These are phyloP conservation scores for Malurus melanocephalus DNA, from an alignment of 2,113 vertebrate species.

Conservation along the genomic window DNA sequence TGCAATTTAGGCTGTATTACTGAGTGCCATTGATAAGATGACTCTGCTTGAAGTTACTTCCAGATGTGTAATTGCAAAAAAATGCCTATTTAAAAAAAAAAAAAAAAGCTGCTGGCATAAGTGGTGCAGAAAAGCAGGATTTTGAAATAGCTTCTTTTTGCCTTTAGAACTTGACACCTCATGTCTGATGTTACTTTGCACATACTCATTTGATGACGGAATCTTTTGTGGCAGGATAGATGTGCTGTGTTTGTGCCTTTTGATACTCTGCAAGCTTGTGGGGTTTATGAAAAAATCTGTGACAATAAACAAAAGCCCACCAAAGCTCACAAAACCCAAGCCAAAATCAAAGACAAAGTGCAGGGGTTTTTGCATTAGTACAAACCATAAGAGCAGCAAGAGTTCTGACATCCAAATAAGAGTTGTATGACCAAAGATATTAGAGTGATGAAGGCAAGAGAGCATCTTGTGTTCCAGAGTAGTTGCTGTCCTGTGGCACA, in stretches of 20 bases:
- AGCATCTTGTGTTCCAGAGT: not conserved
- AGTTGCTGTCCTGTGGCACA: not conserved
- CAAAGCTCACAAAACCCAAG: not conserved
- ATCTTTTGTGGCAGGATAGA: not conserved
- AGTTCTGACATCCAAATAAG: not conserved
- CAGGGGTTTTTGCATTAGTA: not conserved
- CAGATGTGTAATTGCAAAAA: not conserved
- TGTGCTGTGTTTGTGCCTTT: not conserved
- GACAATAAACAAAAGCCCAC: not conserved
- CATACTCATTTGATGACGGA: fast-evolving
- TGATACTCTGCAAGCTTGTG: not conserved
- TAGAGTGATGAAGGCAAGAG: not conserved
- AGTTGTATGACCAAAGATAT: not conserved
- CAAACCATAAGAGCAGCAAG: not conserved
- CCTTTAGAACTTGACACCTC: not conserved
- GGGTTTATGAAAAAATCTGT: not conserved
- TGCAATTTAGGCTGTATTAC: not conserved
- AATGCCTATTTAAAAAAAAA: not conserved
- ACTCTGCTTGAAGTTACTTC: not conserved
- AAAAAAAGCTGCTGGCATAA: not conserved
- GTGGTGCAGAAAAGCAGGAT: not conserved
- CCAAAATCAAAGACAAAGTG: not conserved
- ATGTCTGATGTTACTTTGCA: not conserved
- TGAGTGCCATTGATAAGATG: not conserved
- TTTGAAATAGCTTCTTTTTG: not conserved